Evolutionary conservation across 2,113 vertebrate genomes (phyloP), one percentile per base, ranked within the genome.

Genomic region (Cryptomyrus ogoouensis): DNA sequence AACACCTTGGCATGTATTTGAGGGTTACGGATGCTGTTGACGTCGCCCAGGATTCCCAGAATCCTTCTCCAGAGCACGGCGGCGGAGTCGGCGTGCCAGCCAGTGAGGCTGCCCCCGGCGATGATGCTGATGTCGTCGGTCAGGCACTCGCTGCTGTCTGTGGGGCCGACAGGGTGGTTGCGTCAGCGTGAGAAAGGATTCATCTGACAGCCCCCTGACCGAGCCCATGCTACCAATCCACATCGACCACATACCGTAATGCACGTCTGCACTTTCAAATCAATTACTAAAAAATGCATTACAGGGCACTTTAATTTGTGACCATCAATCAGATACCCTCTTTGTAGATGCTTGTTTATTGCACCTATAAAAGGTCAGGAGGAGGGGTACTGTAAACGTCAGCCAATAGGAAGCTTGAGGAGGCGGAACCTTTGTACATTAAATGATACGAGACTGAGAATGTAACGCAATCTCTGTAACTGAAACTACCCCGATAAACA

Each of bases 71-170:
- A 99, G 0, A 99, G 91, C 35, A 99, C 98, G 5, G 98, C 97
- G 1, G 98, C 98, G 15, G 98, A 99, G 93, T 99, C 98, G 0
- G 98, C 95, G 90, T 98, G 98, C 98, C 98, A 99, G 21, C 98
- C 98, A 0, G 96, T 95, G 66, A 99, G 96, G 91, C 95, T 98
- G 87, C 98, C 98, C 58, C 98, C 98, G 44, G 98, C 98, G 89
- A 99, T 98, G 91, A 99, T 98, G 93, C 98, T 99, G 93, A 97
- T 96, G 92, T 99, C 97, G 24, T 99, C 98, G 13, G 97, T 96
- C 80, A 99, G 96, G 94, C 96, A 98, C 90, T 99, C 98, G 0
- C 96, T 98, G 77, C 98, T 99, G 89, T 99, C 98, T 99, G 94
- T 2, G 93, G 92, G 70, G 70, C 27, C 19, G 24, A 35, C 27